These are phyloP conservation scores for Pygoscelis antarcticus DNA, from an alignment of 2,113 vertebrate genomes.

Conservation along the genomic window DNA sequence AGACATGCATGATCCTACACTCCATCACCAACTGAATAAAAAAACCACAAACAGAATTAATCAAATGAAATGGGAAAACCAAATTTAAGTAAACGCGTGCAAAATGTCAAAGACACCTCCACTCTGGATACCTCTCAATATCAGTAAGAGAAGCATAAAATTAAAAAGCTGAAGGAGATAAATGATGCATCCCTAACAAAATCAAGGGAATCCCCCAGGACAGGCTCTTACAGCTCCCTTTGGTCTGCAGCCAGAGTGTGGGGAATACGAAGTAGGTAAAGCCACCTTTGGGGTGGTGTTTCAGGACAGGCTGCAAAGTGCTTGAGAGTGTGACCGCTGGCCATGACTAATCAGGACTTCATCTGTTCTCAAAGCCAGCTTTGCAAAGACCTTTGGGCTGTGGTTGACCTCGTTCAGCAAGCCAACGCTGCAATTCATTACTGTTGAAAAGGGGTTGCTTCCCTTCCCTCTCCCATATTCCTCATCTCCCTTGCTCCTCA, in stretches of 20 bases:
- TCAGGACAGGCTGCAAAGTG: not conserved
- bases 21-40: conserved; percentile 25
- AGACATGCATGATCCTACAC: not conserved
- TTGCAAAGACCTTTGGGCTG: not conserved
- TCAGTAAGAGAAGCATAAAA: not conserved
- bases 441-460: not conserved
- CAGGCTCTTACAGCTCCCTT: not conserved
- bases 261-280: not conserved
- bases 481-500: not conserved
- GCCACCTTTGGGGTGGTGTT: not conserved
- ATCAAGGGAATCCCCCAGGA: not conserved
- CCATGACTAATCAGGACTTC: not conserved
- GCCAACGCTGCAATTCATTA: not conserved
- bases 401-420: not conserved
- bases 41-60: conserved; percentile 20
- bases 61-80: not conserved
- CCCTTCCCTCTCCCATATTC: not conserved
- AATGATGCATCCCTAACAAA: not conserved
- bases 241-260: not conserved
- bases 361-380: not conserved
- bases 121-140: not conserved
- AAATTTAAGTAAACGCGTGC: not conserved
- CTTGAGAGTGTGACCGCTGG: not conserved
- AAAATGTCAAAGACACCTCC: conserved; percentile 3
- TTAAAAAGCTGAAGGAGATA: conserved; percentile 10